Percentiles rank a stretch among this genome's conserved stretches.
These are phyloP conservation scores for Drosophila mulleri DNA, from an alignment of 2,888 invertebrate genomes.

Conservation along the genomic window DNA sequence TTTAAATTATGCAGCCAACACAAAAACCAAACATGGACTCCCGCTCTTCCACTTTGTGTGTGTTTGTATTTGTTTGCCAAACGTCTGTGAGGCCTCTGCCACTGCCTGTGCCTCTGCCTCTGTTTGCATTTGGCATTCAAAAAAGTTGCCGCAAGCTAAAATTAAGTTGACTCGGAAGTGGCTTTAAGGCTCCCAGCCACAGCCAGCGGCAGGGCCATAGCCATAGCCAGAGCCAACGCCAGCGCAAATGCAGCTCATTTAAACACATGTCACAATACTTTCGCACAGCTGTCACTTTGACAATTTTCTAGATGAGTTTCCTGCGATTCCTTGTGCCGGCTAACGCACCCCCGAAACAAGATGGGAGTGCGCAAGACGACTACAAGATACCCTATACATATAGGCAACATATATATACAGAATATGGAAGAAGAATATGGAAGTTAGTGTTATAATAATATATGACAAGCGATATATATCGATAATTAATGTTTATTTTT, in stretches of 20 bases:
- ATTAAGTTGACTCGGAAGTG: slow-evolving; percentile 60
- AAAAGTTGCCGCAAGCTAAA: slow-evolving; percentile 69
- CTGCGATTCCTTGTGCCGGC: slow-evolving; percentile 50
- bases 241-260: slow-evolving; percentile 77
- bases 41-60: not conserved
- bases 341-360: slow-evolving; percentile 17
- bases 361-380: not conserved
- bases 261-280: slow-evolving; percentile 82
- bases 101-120: slow-evolving; percentile 1
- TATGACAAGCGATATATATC: not conserved
- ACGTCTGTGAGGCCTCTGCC: slow-evolving; percentile 54
- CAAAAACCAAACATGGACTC: slow-evolving; percentile 44
- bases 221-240: not conserved
- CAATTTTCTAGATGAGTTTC: slow-evolving; percentile 82
- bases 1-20: slow-evolving; percentile 76
- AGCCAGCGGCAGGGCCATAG: not conserved
- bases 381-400: not conserved
- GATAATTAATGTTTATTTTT: not conserved
- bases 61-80: slow-evolving; percentile 62
- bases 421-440: too few species aligned
- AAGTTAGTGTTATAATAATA: not conserved
- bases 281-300: slow-evolving; percentile 80
- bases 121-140: slow-evolving; percentile 64
- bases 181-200: slow-evolving; percentile 55
- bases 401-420: not conserved